Conservation (phyloP, 2,113 vertebrate genomes). For the Dissostichus mawsoni region DNA sequence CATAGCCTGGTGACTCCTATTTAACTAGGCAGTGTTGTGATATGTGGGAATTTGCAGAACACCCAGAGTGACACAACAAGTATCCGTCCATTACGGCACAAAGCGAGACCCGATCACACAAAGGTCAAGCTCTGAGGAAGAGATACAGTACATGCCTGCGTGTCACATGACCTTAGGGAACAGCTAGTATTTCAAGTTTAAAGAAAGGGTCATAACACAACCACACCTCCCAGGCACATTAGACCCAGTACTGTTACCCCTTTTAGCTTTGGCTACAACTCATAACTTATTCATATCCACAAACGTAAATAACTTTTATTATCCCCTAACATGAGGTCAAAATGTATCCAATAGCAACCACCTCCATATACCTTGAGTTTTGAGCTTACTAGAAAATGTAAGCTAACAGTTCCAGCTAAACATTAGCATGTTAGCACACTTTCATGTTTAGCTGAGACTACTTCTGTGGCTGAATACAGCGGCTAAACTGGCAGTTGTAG, state of each 20-base stretch:
- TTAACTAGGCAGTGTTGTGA: background rate
- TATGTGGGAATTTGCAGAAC: slow-evolving; percentile 34
- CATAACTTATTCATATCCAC: background rate
- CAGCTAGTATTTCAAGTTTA: slow-evolving; percentile 63
- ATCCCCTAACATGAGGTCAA: background rate
- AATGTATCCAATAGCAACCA: background rate
- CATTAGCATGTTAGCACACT: background rate
- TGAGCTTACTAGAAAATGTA: too few species aligned
- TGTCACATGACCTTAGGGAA: slow-evolving; percentile 39
- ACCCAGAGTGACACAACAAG: slow-evolving; percentile 15
- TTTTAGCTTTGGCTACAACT: background rate
- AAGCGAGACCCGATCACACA: slow-evolving; percentile 31
- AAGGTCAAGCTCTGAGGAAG: slow-evolving; percentile 45
- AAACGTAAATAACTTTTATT: background rate
- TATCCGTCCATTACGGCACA: slow-evolving; percentile 26
- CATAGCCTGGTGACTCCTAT: background rate
- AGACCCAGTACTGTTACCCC: background rate
- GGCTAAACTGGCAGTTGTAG: too few species aligned
- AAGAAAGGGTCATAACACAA: slow-evolving; percentile 41
- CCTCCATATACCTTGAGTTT: background rate
- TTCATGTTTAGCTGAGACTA: too few species aligned
- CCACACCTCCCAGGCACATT: slow-evolving; percentile 19
- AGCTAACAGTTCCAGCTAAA: background rate
- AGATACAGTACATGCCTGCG: slow-evolving; percentile 24
- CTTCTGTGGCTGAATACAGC: background rate